A percentile compares a stretch with the other conserved stretches of the same genome.
These are phyloP conservation scores for Todiramphus chloris DNA, from an alignment of 2,113 vertebrate genomes.

Conservation along the genomic window DNA sequence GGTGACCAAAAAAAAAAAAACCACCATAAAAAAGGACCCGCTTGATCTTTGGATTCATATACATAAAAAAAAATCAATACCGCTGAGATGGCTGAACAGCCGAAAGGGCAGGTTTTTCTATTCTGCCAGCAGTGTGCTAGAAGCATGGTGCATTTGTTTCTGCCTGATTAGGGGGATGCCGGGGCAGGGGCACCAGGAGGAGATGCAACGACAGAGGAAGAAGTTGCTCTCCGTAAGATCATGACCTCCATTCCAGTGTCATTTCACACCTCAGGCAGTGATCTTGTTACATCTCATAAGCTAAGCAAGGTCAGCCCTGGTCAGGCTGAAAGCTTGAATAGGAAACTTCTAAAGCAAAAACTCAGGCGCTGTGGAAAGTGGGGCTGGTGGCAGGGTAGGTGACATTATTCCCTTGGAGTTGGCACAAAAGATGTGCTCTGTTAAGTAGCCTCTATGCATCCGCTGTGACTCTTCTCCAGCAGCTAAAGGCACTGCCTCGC, in stretches of 20 bases:
- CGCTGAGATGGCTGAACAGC: background rate
- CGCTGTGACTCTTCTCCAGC: rapidly evolving
- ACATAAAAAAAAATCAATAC: background rate
- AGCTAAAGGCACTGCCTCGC: background rate
- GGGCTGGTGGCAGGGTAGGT: constrained; percentile 19
- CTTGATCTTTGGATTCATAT: constrained; percentile 27
- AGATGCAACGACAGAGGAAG: background rate
- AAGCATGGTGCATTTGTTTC: background rate
- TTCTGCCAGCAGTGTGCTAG: constrained; percentile 26
- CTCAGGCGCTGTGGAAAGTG: background rate
- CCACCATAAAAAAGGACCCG: background rate
- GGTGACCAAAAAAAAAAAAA: background rate
- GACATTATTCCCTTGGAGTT: constrained; percentile 47
- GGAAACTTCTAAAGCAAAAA: constrained; percentile 53
- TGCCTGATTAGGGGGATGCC: constrained; percentile 22
- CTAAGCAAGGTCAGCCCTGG: constrained; percentile 63
- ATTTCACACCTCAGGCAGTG: constrained; percentile 67
- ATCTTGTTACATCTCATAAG: constrained; percentile 66
- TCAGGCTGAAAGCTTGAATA: constrained; percentile 58
- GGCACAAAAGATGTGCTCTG: background rate
- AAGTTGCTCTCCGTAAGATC: constrained; percentile 37
- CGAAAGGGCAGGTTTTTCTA: constrained; percentile 4
- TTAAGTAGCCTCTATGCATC: background rate
- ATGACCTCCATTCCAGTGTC: constrained; percentile 66
- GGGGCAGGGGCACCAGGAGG: constrained; percentile 13